Conservation (phyloP, 2,797 vertebrate species). For the Poecilia velifera region DNA sequence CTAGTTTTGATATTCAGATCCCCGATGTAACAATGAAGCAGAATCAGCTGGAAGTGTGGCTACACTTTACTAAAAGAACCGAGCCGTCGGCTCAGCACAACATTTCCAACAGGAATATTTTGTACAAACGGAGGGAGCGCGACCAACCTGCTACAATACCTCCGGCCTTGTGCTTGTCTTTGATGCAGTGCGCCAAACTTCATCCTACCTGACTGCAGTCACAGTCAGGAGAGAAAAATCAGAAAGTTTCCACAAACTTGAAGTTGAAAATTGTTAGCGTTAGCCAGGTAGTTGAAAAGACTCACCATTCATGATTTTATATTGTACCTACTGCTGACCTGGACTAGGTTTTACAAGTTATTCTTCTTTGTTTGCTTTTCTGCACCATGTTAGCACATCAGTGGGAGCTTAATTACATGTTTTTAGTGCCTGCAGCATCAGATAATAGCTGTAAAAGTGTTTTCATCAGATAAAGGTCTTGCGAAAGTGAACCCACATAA, state of each 20-base stretch:
- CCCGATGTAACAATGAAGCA: too few species aligned
- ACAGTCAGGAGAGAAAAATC: not conserved
- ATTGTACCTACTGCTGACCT: not conserved
- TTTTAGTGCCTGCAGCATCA: not conserved
- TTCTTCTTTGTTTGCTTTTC: not conserved
- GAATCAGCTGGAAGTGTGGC: not conserved
- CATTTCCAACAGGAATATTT: not conserved
- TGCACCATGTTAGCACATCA: not conserved
- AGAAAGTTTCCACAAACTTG: too few species aligned
- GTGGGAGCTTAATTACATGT: not conserved
- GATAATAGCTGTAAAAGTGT: not conserved
- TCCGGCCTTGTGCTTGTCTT: not conserved
- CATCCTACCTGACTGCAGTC: not conserved
- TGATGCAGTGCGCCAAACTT: not conserved
- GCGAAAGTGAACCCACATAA: not conserved
- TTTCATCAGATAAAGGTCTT: not conserved
- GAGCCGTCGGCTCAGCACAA: not conserved
- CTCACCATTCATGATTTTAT: not conserved
- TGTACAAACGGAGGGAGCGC: not conserved
- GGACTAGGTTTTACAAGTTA: not conserved
- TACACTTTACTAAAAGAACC: not conserved
- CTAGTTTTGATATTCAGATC: too few species aligned
- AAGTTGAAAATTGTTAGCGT: too few species aligned
- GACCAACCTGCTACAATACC: not conserved
- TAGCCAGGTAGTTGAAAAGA: too few species aligned